Evolutionary conservation across 2,888 invertebrate species (phyloP).

Genomic region (Ennomos erosarius): DNA sequence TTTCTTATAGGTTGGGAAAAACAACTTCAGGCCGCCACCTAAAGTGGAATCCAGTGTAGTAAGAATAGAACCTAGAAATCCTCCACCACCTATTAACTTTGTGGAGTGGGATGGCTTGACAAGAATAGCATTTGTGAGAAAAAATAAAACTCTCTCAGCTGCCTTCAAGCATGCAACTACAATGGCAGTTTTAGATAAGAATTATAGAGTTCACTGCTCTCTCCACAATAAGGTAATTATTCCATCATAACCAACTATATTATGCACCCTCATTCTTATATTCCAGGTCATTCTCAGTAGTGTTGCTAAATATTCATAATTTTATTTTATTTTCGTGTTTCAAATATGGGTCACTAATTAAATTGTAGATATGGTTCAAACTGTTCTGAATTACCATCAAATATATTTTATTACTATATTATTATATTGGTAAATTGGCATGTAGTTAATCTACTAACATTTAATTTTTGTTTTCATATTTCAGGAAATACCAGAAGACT

Average conservation of each 20-base stretch:
- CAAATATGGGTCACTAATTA: no score
- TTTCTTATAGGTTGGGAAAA: conserved; percentile 93
- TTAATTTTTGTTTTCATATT: conserved; percentile 4
- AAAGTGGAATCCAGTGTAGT: conserved; percentile 99
- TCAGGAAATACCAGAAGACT: conserved; percentile 90
- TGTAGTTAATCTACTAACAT: no score
- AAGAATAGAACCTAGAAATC: conserved; percentile 98
- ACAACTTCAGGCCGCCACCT: conserved; percentile 99
- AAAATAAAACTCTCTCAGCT: conserved; percentile 97
- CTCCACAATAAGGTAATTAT: conserved; percentile 88
- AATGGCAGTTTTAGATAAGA: conserved; percentile 93
- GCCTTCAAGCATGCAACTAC: conserved; percentile 95
- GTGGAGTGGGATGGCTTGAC: conserved; percentile 99
- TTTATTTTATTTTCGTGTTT: no score
- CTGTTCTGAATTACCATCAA: no score
- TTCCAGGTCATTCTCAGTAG: no score
- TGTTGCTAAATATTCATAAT: no score
- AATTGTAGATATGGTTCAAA: no score
- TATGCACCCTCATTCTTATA: no score
- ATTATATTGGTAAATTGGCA: no score
- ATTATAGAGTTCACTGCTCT: conserved; percentile 95
- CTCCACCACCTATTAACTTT: conserved; percentile 97
- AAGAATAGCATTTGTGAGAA: conserved; percentile 96
- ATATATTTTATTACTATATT: no score
- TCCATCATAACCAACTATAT: not conserved